Base-by-base conservation (phyloP, 1,140 invertebrate genomes). In the Doryteuthis pealeii region DNA sequence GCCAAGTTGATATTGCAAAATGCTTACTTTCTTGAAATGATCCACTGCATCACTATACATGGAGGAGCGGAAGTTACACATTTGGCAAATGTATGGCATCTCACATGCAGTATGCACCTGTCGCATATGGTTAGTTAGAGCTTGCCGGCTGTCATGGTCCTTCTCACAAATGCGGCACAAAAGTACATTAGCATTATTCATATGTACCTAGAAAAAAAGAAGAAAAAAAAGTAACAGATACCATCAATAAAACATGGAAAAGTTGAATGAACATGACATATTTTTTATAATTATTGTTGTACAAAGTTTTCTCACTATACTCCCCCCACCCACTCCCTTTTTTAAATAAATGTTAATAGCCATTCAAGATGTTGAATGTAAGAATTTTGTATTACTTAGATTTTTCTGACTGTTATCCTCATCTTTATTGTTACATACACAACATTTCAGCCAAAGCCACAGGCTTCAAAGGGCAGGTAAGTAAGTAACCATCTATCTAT, bases 131-230 rank as follows among this genome's bases (percentile, higher is more conserved):
- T 74, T 71, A 6, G 78, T 80, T 32, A 87, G 75, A 1, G 75
- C 74, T 0, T 49, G 31, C 1, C 78, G 78, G 10, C 78, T 81
- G 22, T 82, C 78, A 68, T 85, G 84, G 73, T 87, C 85, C 66
- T 85, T 83, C 78, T 87, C 86, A 83, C 85, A 87, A 31, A 87
- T 87, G 14, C 86, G 79, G 77, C 85, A 87, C 79, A 87, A 76
- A 67, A 87, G 73, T 14, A 85, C 84, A 62, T 85, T 87, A 22
- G 81, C 73, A 70, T 83, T 85, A 74, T 79, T 86, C 80, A 85
- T 79, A 74, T 87, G 86, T 22, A 87, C 85, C 86, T 87, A 78
- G 14, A 8, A 68, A 40, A 30, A 14, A 1, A 49, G 22, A 49
- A 1, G 10, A 49, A 35, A n/a, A 62, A 62, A 49, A 49, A 1